Evolutionary conservation across 2,888 invertebrate genomes (phyloP).

Genomic region (Limnephilus auricula): DNA sequence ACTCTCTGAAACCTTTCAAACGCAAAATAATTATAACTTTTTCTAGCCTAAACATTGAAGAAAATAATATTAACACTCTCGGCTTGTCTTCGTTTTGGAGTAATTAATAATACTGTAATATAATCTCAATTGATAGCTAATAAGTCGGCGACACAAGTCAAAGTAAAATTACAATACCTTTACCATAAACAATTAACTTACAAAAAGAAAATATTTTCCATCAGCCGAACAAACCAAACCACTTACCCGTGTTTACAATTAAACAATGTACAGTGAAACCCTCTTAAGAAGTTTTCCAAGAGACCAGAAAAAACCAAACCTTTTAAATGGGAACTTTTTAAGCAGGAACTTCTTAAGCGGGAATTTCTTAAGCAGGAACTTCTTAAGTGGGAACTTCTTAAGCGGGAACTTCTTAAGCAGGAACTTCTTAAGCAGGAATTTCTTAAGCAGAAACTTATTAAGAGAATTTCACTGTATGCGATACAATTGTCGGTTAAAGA

Average conservation of each 20-base stretch:
- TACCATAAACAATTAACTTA: constrained; percentile 26
- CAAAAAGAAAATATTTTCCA: constrained; percentile 36
- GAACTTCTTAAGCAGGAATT: no score
- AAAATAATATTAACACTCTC: background rate
- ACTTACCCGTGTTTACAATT: constrained; percentile 15
- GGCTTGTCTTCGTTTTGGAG: background rate
- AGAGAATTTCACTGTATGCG: no score
- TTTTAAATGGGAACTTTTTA: no score
- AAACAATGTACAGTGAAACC: background rate
- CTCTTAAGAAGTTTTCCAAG: no score
- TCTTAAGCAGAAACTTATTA: no score
- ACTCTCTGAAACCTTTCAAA: background rate
- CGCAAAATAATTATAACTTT: background rate
- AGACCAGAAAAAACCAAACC: no score
- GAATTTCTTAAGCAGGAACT: no score
- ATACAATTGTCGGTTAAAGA: no score
- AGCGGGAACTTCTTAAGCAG: no score
- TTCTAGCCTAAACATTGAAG: background rate
- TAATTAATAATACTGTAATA: constrained; percentile 34
- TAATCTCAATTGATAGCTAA: constrained; percentile 39
- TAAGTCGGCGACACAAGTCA: background rate
- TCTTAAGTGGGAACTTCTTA: no score
- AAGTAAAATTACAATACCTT: constrained; percentile 10
- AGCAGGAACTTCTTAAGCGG: no score
- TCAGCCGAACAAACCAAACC: background rate